Conservation (phyloP, 2,797 vertebrate species). For the Merluccius polli region DNA sequence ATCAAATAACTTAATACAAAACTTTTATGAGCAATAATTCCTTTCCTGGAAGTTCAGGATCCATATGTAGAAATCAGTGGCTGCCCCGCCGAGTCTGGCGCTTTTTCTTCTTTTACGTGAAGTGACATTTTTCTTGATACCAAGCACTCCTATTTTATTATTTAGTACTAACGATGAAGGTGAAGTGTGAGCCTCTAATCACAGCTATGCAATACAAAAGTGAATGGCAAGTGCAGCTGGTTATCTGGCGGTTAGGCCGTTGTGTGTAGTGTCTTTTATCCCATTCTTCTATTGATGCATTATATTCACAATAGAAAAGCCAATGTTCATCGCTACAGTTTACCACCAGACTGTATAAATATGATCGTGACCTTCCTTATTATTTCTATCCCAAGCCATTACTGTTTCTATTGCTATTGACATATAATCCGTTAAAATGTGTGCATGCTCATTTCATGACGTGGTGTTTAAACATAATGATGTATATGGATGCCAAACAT, state of each 20-base stretch:
- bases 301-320: slow-evolving; percentile 38
- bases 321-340: neutral
- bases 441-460: slow-evolving; percentile 37
- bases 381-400: neutral
- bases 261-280: slow-evolving; percentile 15
- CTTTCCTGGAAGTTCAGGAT: slow-evolving; percentile 23
- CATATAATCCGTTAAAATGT: slow-evolving; percentile 32
- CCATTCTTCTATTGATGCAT: slow-evolving; percentile 24
- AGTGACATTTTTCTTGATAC: slow-evolving; percentile 14
- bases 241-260: slow-evolving; percentile 32
- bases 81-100: slow-evolving; percentile 13
- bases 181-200: slow-evolving; percentile 43
- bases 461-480: slow-evolving; percentile 12
- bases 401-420: slow-evolving; percentile 13
- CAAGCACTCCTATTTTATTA: slow-evolving; percentile 14
- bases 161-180: slow-evolving; percentile 32
- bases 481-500: slow-evolving; percentile 29
- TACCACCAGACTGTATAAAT: neutral
- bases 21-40: slow-evolving; percentile 48
- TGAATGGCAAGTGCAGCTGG: slow-evolving; percentile 64
- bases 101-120: slow-evolving; percentile 18
- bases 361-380: neutral
- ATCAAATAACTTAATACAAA: slow-evolving; percentile 16
- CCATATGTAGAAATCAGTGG: slow-evolving; percentile 15
- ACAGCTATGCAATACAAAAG: slow-evolving; percentile 70